Evolutionary conservation across 35 echinoderm and acorn worm species (phyloP).

Genomic region (Amphiura filiformis): DNA sequence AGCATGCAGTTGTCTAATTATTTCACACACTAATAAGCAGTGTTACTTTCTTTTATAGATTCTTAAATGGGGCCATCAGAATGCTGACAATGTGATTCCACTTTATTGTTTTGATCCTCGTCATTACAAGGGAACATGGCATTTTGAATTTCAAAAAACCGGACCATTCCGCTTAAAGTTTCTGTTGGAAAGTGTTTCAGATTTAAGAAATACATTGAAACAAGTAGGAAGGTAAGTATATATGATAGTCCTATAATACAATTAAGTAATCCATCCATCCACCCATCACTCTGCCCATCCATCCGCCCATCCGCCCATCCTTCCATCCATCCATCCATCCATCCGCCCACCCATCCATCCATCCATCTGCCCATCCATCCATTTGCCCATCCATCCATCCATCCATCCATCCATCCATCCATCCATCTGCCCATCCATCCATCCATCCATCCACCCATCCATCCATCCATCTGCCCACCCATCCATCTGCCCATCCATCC

Average conservation of each 20-base stretch:
- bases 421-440: too few relatives aligned
- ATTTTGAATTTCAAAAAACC: slow-evolving; percentile 78
- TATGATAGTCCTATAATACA: too few relatives aligned
- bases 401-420: too few relatives aligned
- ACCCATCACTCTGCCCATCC: too few relatives aligned
- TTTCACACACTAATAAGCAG: not conserved
- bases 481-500: too few relatives aligned
- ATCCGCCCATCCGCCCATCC: too few relatives aligned
- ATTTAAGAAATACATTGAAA: slow-evolving; percentile 50
- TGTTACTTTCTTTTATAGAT: slow-evolving; percentile 27
- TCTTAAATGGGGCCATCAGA: slow-evolving; percentile 63
- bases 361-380: too few relatives aligned
- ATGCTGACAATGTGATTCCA: slow-evolving; percentile 66
- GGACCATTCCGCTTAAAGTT: slow-evolving; percentile 83
- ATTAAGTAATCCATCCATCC: not conserved
- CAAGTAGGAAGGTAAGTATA: slow-evolving; percentile 55
- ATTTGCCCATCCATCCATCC: too few relatives aligned
- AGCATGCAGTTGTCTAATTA: not conserved
- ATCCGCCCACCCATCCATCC: too few relatives aligned
- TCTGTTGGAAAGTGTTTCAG: slow-evolving; percentile 52
- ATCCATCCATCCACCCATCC: too few relatives aligned
- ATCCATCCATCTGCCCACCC: too few relatives aligned
- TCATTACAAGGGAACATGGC: slow-evolving; percentile 67
- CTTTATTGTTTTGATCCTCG: slow-evolving; percentile 83
- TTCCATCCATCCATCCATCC: too few relatives aligned